These are phyloP conservation scores for Xyrichtys novacula DNA, from an alignment of 2,797 vertebrate genomes.

Conservation along the genomic window DNA sequence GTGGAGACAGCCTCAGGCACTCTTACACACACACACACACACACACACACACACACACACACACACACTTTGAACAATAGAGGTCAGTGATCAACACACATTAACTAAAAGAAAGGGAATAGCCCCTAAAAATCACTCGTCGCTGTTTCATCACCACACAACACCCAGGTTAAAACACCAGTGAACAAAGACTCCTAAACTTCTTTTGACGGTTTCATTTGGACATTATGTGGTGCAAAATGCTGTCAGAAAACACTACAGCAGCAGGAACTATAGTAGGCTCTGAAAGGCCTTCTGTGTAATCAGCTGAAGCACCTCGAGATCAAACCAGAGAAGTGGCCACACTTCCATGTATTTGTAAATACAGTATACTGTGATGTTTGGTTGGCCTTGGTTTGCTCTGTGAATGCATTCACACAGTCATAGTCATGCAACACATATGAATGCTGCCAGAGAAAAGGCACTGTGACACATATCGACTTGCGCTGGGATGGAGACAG, in stretches of 20 bases:
- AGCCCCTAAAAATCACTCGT: not conserved
- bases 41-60: not conserved
- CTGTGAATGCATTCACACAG: conserved; percentile 37
- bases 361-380: conserved; percentile 15
- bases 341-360: conserved; percentile 9
- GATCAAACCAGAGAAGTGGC: conserved; percentile 21
- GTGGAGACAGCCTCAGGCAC: conserved; percentile 18
- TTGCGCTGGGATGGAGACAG: conserved; percentile 68
- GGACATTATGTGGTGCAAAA: not conserved
- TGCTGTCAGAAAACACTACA: too few species aligned
- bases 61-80: not conserved
- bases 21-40: not conserved
- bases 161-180: not conserved
- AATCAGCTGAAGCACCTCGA: conserved; percentile 10
- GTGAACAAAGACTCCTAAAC: not conserved
- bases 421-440: conserved; percentile 54
- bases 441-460: conserved; percentile 63
- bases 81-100: not conserved
- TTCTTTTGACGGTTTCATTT: not conserved
- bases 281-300: not conserved
- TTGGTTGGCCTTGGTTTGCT: conserved; percentile 21
- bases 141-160: not conserved
- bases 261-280: too few species aligned
- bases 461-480: conserved; percentile 78
- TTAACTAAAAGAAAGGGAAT: too few species aligned